A percentile compares a stretch with the other conserved stretches of the same genome.
Evolutionary conservation across 2,113 vertebrate genomes (phyloP).

Genomic region (Nycticryphes semicollaris): DNA sequence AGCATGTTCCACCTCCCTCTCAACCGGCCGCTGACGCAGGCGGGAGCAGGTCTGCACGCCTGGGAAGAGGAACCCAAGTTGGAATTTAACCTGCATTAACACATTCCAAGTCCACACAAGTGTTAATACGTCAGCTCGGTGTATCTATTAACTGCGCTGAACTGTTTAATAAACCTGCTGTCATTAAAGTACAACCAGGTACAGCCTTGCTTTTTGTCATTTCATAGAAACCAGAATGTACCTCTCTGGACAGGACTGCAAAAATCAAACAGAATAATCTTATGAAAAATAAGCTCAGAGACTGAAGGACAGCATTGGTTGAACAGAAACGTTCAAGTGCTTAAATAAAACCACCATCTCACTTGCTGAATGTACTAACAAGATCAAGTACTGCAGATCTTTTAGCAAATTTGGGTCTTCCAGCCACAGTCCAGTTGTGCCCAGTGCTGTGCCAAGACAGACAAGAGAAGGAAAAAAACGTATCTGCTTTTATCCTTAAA

Average conservation of each 20-base stretch:
- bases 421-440: not conserved
- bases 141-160: not conserved
- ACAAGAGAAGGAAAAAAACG: not conserved
- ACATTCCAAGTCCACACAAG: not conserved
- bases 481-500: not conserved
- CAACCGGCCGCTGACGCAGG: rapidly evolving
- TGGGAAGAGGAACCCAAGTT: not conserved
- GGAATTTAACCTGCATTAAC: conserved; percentile 37
- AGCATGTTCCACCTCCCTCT: not conserved
- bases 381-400: not conserved
- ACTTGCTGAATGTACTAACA: too few species aligned
- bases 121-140: conserved; percentile 29
- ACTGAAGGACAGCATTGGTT: not conserved
- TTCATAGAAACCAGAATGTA: not conserved
- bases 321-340: not conserved
- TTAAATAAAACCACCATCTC: not conserved
- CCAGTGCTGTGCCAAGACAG: not conserved
- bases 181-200: not conserved
- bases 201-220: not conserved
- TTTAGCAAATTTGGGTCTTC: not conserved
- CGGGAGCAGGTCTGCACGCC: not conserved
- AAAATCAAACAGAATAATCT: not conserved
- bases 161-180: not conserved
- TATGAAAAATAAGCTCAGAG: not conserved
- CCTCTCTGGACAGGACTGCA: not conserved